A percentile compares a stretch with the other conserved stretches of the same genome.
Conservation (phyloP, 1,140 invertebrate species). For the Bombus difficillimus region DNA sequence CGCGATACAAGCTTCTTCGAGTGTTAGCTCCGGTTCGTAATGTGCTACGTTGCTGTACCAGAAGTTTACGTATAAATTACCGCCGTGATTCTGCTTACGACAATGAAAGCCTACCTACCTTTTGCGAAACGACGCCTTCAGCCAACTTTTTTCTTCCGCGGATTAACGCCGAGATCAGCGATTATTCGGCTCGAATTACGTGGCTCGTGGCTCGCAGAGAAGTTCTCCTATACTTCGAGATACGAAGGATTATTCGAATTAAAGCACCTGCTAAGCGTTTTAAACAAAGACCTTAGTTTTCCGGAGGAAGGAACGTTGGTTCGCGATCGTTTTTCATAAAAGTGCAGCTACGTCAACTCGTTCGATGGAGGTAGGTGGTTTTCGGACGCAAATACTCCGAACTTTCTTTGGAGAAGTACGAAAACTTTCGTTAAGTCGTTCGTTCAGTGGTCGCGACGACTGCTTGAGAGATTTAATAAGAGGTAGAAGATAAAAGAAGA, state of each 20-base stretch:
- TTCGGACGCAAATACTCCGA: not conserved
- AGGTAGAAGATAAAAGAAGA: not conserved
- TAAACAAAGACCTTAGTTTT: not conserved
- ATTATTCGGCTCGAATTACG: not conserved
- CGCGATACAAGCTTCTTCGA: slow-evolving; percentile 22
- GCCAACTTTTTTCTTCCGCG: not conserved
- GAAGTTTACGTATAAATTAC: slow-evolving; percentile 41
- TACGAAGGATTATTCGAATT: not conserved
- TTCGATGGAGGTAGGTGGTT: not conserved
- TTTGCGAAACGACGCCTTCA: not conserved
- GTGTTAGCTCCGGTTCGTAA: too few relatives aligned
- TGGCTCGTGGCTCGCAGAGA: too few relatives aligned
- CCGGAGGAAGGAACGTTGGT: too few relatives aligned
- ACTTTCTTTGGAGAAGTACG: not conserved
- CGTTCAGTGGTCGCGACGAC: not conserved
- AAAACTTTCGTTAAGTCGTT: not conserved
- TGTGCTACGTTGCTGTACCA: too few relatives aligned
- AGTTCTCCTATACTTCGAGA: not conserved
- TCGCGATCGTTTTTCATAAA: not conserved
- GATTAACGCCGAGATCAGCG: not conserved
- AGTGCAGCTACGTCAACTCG: not conserved
- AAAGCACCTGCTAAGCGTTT: not conserved
- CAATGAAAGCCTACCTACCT: too few relatives aligned
- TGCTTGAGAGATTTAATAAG: not conserved
- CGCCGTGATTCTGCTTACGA: not conserved